Base-by-base conservation (phyloP, 1,140 invertebrate species). In the Drosophila lacertosa region DNA sequence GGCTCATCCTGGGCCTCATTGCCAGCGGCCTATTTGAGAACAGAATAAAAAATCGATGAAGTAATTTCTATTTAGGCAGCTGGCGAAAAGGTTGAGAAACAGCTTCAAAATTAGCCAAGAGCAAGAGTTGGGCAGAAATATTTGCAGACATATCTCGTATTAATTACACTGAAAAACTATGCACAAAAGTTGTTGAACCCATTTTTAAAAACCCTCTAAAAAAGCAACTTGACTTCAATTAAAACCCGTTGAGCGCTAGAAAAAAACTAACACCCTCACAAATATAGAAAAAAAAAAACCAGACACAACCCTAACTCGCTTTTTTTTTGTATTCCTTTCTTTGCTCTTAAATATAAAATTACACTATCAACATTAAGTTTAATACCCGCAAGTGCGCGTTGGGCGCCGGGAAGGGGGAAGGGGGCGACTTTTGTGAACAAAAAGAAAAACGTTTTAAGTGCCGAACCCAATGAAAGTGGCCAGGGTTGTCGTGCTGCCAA, bases 291-390 rank as follows among this genome's bases (percentile, higher is more conserved):
- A 39, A 24, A 37, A 37, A 29, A 7, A 32, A n/a, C 9, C 22
- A 10, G 1, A 33, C 35, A n/a, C 66, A 88, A 88, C 82, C 77
- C 82, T 75, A 67, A 64, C 33, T 16, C 39, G 7, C 13, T 24
- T 22, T 37, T 66, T 51, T 62, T 62, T 65, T 33, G 33, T 45
- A 39, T 63, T 62, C 58, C 42, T 40, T 59, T 47, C 40, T 67
- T 16, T 65, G 42, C 74, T 60, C 64, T 78, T 75, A 88, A 86
- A 86, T 86, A 86, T 88, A 82, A 82, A 88, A 86, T 86, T 86
- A 86, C 82, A 86, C 77, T 88, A 86, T 86, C 74, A 86, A 86
- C 82, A 88, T 82, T 88, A 88, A 64, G 82, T 88, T 82, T 82
- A 88, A 86, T 86, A 86, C 77, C 82, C 82, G 77, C 82, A 86